Conservation (phyloP, 1,140 invertebrate genomes). For the Pachypeltis micranthus region DNA sequence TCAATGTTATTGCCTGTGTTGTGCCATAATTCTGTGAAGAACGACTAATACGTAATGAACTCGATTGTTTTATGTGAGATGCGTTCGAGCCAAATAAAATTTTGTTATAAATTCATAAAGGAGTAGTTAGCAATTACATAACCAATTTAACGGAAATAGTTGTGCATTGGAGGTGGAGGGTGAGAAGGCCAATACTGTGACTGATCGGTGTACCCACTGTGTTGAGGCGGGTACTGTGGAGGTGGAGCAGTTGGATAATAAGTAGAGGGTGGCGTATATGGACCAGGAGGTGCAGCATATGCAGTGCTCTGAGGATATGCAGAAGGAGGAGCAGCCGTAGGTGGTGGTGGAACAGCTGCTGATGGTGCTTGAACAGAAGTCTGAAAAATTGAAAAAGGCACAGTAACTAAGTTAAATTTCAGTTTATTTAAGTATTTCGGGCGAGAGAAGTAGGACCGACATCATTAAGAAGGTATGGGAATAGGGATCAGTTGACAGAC, state of each 20-base stretch:
- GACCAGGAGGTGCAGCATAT: background rate
- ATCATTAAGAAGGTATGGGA: background rate
- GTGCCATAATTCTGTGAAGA: no score
- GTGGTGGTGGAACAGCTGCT: background rate
- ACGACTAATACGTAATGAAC: no score
- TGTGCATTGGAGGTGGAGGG: slow-evolving; percentile 15
- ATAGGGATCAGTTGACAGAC: background rate
- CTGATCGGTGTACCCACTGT: slow-evolving; percentile 4
- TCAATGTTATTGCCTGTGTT: no score
- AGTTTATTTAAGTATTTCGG: no score
- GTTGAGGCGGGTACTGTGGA: slow-evolving; percentile 14
- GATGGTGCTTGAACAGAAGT: slow-evolving; percentile 13
- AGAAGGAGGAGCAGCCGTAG: background rate
- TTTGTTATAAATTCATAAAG: no score
- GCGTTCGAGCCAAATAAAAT: no score
- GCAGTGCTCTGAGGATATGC: background rate
- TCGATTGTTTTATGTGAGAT: no score
- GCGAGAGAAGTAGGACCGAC: no score
- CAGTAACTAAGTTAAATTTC: no score
- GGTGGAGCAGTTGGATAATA: slow-evolving; percentile 16
- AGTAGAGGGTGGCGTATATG: slow-evolving; percentile 1
- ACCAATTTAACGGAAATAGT: slow-evolving; percentile 3
- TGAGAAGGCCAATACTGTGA: slow-evolving; percentile 14
- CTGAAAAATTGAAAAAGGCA: no score
- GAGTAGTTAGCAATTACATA: no score